Evolutionary conservation across 2,888 invertebrate genomes (phyloP).

Genomic region (Noctua fimbriata): DNA sequence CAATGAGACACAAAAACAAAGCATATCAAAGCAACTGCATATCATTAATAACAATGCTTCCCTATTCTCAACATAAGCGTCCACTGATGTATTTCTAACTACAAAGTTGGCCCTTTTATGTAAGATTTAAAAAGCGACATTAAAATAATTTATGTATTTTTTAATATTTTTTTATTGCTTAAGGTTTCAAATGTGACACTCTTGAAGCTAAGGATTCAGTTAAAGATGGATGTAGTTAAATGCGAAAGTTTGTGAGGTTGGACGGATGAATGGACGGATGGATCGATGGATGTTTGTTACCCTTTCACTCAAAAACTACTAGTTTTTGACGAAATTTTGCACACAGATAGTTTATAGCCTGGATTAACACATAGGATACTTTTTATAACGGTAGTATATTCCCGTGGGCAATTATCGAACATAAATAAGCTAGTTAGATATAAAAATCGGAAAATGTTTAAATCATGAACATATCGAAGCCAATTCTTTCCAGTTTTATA

Average conservation of each 20-base stretch:
- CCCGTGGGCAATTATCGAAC: too few species aligned
- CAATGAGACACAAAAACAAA: constrained; percentile 33
- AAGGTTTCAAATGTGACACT: too few species aligned
- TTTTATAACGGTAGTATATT: too few species aligned
- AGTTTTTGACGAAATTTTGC: too few species aligned
- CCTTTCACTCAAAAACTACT: too few species aligned
- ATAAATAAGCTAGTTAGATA: background rate
- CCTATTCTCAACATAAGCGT: background rate
- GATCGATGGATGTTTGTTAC: too few species aligned
- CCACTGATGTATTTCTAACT: constrained; percentile 27
- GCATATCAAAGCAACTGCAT: constrained; percentile 30
- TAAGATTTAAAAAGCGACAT: background rate
- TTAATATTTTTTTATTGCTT: too few species aligned
- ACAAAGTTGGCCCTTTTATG: background rate
- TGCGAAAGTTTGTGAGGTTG: too few species aligned
- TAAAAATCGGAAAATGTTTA: background rate
- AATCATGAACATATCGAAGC: background rate
- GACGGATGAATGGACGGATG: too few species aligned
- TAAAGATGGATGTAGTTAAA: background rate
- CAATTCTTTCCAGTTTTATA: background rate
- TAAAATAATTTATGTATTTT: too few species aligned
- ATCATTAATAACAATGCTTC: background rate
- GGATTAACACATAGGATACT: too few species aligned
- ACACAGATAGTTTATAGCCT: too few species aligned
- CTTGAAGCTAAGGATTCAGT: background rate